Evolutionary conservation across 2,797 vertebrate species (phyloP).

Genomic region (Taeniopygia guttata): DNA sequence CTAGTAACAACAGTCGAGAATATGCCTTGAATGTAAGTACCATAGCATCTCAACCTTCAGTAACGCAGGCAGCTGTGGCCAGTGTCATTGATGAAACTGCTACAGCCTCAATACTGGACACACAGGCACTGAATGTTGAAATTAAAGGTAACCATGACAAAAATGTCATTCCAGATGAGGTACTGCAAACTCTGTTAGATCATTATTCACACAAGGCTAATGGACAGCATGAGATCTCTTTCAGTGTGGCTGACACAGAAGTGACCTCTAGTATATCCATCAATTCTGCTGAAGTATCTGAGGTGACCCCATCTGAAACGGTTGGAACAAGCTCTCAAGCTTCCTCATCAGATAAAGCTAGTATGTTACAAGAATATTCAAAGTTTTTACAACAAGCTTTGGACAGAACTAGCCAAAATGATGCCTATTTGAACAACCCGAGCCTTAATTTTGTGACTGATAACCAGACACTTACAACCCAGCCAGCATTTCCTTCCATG

Average conservation of each 20-base stretch:
- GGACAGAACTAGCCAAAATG: constrained; percentile 99
- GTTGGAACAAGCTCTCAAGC: constrained; percentile 84
- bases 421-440: constrained; percentile 96
- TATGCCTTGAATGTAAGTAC: constrained; percentile 89
- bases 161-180: constrained; percentile 95
- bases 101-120: constrained; percentile 90
- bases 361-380: constrained; percentile 97
- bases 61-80: constrained; percentile 89
- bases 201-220: constrained; percentile 98
- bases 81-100: constrained; percentile 91
- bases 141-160: constrained; percentile 93
- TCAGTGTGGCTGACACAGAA: constrained; percentile 93
- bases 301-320: constrained; percentile 85
- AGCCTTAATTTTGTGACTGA: constrained; percentile 97
- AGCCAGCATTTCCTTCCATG: constrained; percentile 91
- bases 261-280: constrained; percentile 98
- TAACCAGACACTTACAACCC: constrained; percentile 88
- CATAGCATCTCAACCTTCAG: constrained; percentile 90
- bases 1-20: constrained; percentile 86
- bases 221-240: constrained; percentile 94
- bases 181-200: constrained; percentile 95
- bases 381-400: constrained; percentile 98
- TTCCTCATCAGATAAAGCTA: constrained; percentile 92
- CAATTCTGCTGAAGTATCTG: constrained; percentile 92
- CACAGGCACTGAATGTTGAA: constrained; percentile 88